Conservation (phyloP, 2,888 invertebrate species). For the Achlya flavicornis region DNA sequence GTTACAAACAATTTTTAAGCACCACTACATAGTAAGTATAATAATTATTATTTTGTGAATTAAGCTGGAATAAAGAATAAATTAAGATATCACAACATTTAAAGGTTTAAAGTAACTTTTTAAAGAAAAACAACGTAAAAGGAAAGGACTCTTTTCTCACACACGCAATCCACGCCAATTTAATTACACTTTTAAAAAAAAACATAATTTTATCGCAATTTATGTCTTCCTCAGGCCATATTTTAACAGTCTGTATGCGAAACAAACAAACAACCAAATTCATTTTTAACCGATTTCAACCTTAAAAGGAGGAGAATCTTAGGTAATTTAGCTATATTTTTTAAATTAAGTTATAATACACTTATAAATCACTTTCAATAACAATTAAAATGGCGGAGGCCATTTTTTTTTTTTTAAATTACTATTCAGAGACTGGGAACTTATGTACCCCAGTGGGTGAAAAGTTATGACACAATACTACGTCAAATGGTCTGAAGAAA, state of each 20-base stretch:
- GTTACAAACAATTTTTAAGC: background rate
- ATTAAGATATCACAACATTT: constrained; percentile 23
- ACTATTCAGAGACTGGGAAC: too few species aligned
- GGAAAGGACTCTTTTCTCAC: constrained; percentile 41
- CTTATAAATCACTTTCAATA: too few species aligned
- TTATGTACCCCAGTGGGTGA: too few species aligned
- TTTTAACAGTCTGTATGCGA: background rate
- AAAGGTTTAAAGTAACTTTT: constrained; percentile 48
- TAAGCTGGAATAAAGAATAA: background rate
- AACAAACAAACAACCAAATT: too few species aligned
- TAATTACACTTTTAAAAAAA: constrained; percentile 53
- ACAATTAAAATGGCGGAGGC: background rate
- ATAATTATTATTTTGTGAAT: background rate
- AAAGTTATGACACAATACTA: too few species aligned
- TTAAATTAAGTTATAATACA: too few species aligned
- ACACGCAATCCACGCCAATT: constrained; percentile 41
- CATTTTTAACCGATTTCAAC: too few species aligned
- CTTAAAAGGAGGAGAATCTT: too few species aligned
- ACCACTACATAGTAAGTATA: background rate
- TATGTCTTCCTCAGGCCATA: constrained; percentile 20
- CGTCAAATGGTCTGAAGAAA: background rate
- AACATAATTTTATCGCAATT: constrained; percentile 57
- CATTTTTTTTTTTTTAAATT: too few species aligned
- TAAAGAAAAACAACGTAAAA: constrained; percentile 29
- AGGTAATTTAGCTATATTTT: too few species aligned